Base-by-base conservation (phyloP, 2,888 invertebrate genomes). In the Megamerina dolium region DNA sequence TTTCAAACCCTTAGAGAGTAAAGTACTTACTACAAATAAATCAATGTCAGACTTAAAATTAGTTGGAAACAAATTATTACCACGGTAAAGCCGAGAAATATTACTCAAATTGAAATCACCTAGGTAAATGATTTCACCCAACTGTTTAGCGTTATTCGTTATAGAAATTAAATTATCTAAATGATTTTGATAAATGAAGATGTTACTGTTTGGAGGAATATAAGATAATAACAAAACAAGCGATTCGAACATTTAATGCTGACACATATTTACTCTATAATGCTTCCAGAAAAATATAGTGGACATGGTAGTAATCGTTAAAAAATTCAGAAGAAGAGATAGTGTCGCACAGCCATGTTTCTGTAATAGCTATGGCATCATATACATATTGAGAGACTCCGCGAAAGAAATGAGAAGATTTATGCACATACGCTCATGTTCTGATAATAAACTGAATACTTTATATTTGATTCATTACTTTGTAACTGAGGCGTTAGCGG, bases 41-140 rank as follows among this genome's bases (percentile, higher is more conserved):
- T 43, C 35, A 14, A 17, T n/a, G 6, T 5, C 41, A 9, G 21
- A 38, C 23, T 13, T 36, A 23, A 36, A 14, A 27, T 27, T 26
- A 37, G 8, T 8, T 4, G 27, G 37, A 4, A 37, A 27, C 16
- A 18, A n/a, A n/a, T n/a, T n/a, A n/a, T n/a, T n/a, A n/a, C n/a
- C n/a, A n/a, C n/a, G n/a, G n/a, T n/a, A n/a, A 16, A 27, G 2
- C 37, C 37, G 27, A 18, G 37, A 37, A 6, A 37, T 37, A 17
- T 27, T 37, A 5, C 19, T 16, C 17, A 37, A 9, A 4, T 27
- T 37, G 14, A 37, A 37, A 16, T 37, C 37, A 37, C 37, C 37
- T 9, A 37, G 27, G 5, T 18, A 20, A 4, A 37, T 37, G 10
- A 27, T 27, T 27, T 37, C 27, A 17, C 10, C 17, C 10, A 27